Conservation (phyloP, 1,140 invertebrate species). For the Atta colombica region DNA sequence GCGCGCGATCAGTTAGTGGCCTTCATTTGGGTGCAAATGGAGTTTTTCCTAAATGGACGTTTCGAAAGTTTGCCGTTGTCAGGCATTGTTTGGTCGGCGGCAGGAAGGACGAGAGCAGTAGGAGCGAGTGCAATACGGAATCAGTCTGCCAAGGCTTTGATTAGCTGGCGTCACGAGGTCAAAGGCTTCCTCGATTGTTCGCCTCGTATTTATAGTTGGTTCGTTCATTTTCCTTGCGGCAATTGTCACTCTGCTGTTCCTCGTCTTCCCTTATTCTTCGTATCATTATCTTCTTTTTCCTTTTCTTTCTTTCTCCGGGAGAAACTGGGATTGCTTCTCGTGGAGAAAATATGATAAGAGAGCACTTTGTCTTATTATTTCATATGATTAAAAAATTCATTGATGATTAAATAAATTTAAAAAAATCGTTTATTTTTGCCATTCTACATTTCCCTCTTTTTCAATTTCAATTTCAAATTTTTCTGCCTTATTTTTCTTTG, state of each 20-base stretch:
- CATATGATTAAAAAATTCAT: background rate
- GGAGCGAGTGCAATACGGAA: background rate
- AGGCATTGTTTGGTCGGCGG: slow-evolving; percentile 74
- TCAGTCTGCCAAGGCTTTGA: slow-evolving; percentile 69
- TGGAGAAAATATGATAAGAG: background rate
- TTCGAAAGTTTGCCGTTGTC: slow-evolving; percentile 76
- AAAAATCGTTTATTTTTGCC: background rate
- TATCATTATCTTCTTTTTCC: background rate
- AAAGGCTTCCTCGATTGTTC: slow-evolving; percentile 67
- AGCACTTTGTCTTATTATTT: background rate
- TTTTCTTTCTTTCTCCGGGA: background rate
- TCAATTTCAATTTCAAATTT: slow-evolving; percentile 4
- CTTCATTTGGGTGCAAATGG: slow-evolving; percentile 81
- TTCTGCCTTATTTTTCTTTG: background rate
- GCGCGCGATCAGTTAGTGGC: slow-evolving; percentile 40
- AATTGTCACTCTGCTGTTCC: slow-evolving; percentile 27
- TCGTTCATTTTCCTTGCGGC: slow-evolving; percentile 36
- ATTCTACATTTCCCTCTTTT: background rate
- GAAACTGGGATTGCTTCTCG: background rate
- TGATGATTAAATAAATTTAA: background rate
- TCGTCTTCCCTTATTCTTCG: slow-evolving; percentile 1
- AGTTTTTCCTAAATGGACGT: slow-evolving; percentile 76
- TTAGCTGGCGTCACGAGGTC: slow-evolving; percentile 70
- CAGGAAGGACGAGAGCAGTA: background rate
- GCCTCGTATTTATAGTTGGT: slow-evolving; percentile 56